Conservation (phyloP, 1,140 invertebrate species). For the Chlorops oryzae region DNA sequence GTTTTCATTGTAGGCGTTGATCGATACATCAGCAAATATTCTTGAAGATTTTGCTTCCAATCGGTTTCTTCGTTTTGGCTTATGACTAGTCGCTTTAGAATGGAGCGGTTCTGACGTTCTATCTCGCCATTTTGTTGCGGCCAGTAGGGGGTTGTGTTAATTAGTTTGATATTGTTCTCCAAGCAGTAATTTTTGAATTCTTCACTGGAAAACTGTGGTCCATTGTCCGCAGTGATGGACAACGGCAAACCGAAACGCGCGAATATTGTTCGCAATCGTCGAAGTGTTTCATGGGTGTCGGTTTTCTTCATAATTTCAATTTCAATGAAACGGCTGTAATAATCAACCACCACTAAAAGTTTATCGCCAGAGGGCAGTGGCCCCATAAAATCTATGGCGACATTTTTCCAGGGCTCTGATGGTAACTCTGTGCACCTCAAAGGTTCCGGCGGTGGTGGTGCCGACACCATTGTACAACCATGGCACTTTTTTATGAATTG, state of each 20-base stretch:
- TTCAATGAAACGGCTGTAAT: slow-evolving; percentile 19
- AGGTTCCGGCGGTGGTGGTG: too few species aligned
- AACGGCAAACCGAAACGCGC: slow-evolving; percentile 2
- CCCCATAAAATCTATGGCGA: slow-evolving; percentile 28
- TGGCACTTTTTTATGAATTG: too few species aligned
- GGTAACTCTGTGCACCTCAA: too few species aligned
- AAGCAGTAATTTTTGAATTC: slow-evolving; percentile 28
- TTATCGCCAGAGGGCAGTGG: slow-evolving; percentile 26
- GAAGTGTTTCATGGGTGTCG: slow-evolving; percentile 16
- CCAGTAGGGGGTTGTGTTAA: slow-evolving; percentile 29
- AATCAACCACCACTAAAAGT: slow-evolving; percentile 23
- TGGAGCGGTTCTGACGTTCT: slow-evolving; percentile 34
- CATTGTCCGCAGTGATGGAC: slow-evolving; percentile 25
- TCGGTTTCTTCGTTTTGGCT: slow-evolving; percentile 13
- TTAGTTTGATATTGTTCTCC: slow-evolving; percentile 22
- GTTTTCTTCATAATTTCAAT: slow-evolving; percentile 21
- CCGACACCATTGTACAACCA: too few species aligned
- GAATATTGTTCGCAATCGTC: neutral
- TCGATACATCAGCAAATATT: slow-evolving; percentile 38
- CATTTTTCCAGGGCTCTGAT: slow-evolving; percentile 22
- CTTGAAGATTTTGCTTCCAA: slow-evolving; percentile 21
- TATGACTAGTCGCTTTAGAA: slow-evolving; percentile 28
- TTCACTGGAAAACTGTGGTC: slow-evolving; percentile 21
- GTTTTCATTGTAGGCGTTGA: slow-evolving; percentile 38
- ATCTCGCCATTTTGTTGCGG: slow-evolving; percentile 41